These are phyloP conservation scores for Bombus pascuorum DNA, from an alignment of 1,140 invertebrate genomes.

Conservation along the genomic window DNA sequence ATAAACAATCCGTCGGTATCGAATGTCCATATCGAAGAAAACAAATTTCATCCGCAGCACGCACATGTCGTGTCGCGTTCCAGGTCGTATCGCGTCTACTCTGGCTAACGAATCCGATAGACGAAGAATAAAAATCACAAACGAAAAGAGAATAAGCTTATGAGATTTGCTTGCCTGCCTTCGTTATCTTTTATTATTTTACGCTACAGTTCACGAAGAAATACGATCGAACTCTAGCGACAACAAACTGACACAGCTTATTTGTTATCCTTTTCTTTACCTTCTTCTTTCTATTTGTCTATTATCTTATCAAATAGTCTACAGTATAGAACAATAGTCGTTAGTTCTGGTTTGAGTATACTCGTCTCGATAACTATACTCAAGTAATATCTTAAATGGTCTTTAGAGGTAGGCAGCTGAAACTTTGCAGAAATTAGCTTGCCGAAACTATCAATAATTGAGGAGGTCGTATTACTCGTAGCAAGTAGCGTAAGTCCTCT, in stretches of 20 bases:
- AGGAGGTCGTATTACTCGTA: neutral
- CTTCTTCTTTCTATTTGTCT: neutral
- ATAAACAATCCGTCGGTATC: conserved; percentile 29
- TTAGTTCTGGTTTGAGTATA: neutral
- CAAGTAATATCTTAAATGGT: conserved; percentile 24
- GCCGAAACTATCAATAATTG: conserved; percentile 46
- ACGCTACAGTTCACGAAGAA: neutral
- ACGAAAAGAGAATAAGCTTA: conserved; percentile 5
- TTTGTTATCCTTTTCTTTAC: neutral
- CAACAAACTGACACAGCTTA: too few relatives aligned
- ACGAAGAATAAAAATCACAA: neutral
- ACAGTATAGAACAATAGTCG: too few relatives aligned
- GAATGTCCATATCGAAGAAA: conserved; percentile 23
- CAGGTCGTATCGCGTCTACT: neutral
- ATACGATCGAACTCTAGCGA: neutral
- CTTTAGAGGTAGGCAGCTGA: neutral
- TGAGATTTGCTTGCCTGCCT: neutral
- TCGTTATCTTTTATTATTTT: too few relatives aligned
- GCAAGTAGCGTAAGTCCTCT: conserved; percentile 8
- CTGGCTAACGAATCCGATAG: conserved; percentile 2
- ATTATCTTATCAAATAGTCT: neutral
- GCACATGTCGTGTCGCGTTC: neutral
- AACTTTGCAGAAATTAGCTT: conserved; percentile 34
- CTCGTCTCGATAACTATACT: neutral
- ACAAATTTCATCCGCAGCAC: conserved; percentile 9